Base-by-base conservation (phyloP, 2,113 vertebrate species). In the Noctilio leporinus region DNA sequence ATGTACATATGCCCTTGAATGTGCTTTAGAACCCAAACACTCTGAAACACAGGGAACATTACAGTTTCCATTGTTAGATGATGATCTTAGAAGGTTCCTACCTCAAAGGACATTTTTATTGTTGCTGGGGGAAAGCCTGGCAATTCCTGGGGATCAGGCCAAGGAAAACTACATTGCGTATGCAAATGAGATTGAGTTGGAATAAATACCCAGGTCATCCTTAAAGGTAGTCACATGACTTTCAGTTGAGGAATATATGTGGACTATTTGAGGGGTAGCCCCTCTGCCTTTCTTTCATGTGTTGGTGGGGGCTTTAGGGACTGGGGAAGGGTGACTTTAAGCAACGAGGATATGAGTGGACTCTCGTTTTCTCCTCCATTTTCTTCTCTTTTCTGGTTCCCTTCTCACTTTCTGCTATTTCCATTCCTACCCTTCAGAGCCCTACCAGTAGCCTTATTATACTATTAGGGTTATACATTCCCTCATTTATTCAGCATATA, bases 101-200 rank as follows among this genome's bases (percentile, higher is more conserved):
- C 64, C 51, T 59, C 26, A 82, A 59, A 93, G 59, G 53, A 89
- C 86, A 62, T 84, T 64, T 59, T 92, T 92, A 33, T 84, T 95
- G 69, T 70, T 82, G n/a, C 64, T 67, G 24, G 62, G 47, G 12
- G 5, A 83, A 92, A 80, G 72, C 17, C 20, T 96, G 75, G 8
- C 35, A 47, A 55, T 82, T 96, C 53, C 22, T 51, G 45, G 80
- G n/a, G 43, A 77, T 78, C 2, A 33, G 35, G 51, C 53, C 38
- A 38, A 67, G 82, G 72, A 76, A 94, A 95, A 53, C 86, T 28
- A 57, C 19, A 57, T 51, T 53, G 65, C 80, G 57, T 81, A n/a
- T 55, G 11, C 14, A 38, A 76, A 70, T 90, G 53, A 94, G 76
- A 95, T 88, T 62, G 86, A 26, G 24, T 85, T 81, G 82, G 10